These are phyloP conservation scores for Toxonevra muliebris DNA, from an alignment of 2,888 invertebrate species.

Conservation along the genomic window DNA sequence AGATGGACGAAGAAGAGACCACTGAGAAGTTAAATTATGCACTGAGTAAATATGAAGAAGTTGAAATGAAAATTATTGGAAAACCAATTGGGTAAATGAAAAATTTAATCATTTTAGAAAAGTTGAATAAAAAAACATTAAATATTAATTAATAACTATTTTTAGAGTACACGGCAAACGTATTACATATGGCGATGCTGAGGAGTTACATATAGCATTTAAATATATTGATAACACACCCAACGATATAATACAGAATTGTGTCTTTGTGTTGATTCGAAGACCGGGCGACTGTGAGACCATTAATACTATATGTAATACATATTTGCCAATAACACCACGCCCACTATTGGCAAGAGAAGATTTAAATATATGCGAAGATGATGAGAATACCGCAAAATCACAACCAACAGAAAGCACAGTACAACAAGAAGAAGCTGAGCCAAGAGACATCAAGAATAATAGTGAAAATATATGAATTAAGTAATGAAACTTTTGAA, in stretches of 20 bases:
- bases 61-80: conserved; percentile 53
- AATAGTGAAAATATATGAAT: background rate
- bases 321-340: conserved; percentile 51
- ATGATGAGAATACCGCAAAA: conserved; percentile 38
- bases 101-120: background rate
- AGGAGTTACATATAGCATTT: conserved; percentile 54
- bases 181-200: conserved; percentile 47
- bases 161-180: conserved; percentile 53
- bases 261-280: conserved; percentile 51
- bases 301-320: conserved; percentile 54
- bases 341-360: conserved; percentile 54
- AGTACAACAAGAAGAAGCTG: conserved; percentile 12
- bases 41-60: conserved; percentile 51
- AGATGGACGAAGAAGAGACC: conserved; percentile 49
- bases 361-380: conserved; percentile 50
- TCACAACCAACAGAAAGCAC: conserved; percentile 28
- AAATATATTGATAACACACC: conserved; percentile 57
- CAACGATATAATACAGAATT: conserved; percentile 55
- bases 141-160: conserved; percentile 10
- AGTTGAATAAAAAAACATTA: background rate
- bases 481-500: background rate
- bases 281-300: conserved; percentile 51
- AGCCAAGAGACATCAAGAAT: background rate
- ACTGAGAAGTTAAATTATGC: conserved; percentile 51
- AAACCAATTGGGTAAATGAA: conserved; percentile 53